Base-by-base conservation (phyloP, 2,797 vertebrate species). In the Rhincodon typus region DNA sequence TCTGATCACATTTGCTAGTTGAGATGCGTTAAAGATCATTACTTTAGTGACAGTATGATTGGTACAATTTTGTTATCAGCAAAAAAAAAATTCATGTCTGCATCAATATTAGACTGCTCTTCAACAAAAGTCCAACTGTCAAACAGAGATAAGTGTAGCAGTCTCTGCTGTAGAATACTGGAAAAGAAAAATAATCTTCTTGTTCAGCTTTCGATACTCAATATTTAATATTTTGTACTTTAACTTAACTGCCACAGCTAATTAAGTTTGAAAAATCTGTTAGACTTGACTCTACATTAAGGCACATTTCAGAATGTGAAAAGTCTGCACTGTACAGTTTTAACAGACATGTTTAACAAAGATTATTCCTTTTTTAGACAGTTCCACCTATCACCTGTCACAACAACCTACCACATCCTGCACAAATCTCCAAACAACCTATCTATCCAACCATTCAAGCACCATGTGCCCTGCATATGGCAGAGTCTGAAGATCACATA, bases 251-350 rank as follows among this genome's bases (percentile, higher is more conserved):
- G 90, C 23, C n/a, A 67, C n/a, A 93, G 21, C n/a, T 25, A 69
- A 93, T 38, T 93, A 21, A 38, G 90, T 42, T 93, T 42, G 90
- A 69, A 93, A 57, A 42, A 93, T 93, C n/a, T 69, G 90, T 12
- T 67, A 93, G 66, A 93, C 4, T 38, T 38, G n/a, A 93, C 19
- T 12, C n/a, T 66, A 23, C 67, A 21, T 25, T 62, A 69, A 67
- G 67, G 38, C 12, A 10, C 69, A 93, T 69, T 25, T 38, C 23
- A 66, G 90, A 69, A n/a, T 42, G 7, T 42, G n/a, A 8, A 93
- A 38, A 69, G n/a, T n/a, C 62, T 69, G 19, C 21, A 38, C 34
- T 46, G 21, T 46, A 8, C 82, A 25, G 38, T 42, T 84, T 42
- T 84, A 46, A 25, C 42, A 84, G 6, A 23, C 21, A 23, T 23